Evolutionary conservation across 2,888 invertebrate species (phyloP).

Genomic region (Diplazon laetatorius): DNA sequence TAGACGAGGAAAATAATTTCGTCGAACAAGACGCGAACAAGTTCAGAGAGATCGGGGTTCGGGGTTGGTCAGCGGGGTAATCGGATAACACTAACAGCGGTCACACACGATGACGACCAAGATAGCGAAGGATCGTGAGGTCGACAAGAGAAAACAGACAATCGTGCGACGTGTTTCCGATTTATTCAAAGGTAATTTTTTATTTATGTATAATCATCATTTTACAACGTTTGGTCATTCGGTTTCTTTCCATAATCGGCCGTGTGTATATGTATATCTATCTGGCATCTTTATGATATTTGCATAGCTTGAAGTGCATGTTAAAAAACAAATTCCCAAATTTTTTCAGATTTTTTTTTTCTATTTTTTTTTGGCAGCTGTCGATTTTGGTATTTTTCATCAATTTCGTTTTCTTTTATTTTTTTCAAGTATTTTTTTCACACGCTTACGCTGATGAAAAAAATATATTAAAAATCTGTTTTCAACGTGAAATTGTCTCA

Average conservation of each 20-base stretch:
- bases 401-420: no score
- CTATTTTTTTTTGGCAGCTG: no score
- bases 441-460: no score
- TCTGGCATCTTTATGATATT: no score
- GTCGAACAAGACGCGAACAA: slow-evolving; percentile 33
- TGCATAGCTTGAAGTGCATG: no score
- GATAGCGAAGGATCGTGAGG: slow-evolving; percentile 68
- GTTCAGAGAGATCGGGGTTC: slow-evolving; percentile 53
- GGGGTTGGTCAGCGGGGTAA: slow-evolving; percentile 42
- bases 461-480: no score
- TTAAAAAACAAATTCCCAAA: no score
- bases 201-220: neutral
- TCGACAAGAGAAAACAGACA: slow-evolving; percentile 72
- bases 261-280: neutral
- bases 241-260: neutral
- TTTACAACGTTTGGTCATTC: no score
- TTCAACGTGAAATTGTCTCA: no score
- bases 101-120: slow-evolving; percentile 64
- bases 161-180: slow-evolving; percentile 79
- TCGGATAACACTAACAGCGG: slow-evolving; percentile 47
- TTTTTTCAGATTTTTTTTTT: no score
- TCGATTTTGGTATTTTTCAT: no score
- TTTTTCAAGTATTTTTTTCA: no score
- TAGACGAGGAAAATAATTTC: slow-evolving; percentile 31
- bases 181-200: slow-evolving; percentile 77